Conservation (phyloP, 2,113 vertebrate genomes). For the Sialia sialis region DNA sequence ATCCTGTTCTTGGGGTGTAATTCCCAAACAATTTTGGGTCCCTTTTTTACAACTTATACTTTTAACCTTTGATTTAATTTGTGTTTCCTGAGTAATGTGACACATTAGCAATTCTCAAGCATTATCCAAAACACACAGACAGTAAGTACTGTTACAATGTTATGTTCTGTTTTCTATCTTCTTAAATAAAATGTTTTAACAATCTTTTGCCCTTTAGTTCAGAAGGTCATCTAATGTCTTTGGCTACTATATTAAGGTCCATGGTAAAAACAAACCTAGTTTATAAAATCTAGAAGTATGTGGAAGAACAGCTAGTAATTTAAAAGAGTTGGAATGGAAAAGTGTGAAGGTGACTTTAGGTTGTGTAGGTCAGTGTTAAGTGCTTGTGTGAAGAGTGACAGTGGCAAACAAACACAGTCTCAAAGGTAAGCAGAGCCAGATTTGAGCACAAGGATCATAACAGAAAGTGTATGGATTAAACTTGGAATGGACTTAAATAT, state of each 20-base stretch:
- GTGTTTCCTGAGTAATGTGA: neutral
- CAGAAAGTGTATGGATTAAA: neutral
- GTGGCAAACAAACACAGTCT: neutral
- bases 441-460: neutral
- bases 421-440: neutral
- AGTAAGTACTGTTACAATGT: neutral
- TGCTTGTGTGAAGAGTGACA: neutral
- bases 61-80: neutral
- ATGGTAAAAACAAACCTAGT: rapidly evolving
- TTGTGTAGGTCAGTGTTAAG: neutral
- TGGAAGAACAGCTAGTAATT: neutral
- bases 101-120: neutral
- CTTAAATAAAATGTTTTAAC: neutral
- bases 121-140: neutral
- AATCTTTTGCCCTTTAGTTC: neutral
- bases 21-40: neutral
- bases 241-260: neutral
- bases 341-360: neutral
- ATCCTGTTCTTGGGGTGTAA: neutral
- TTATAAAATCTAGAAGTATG: neutral
- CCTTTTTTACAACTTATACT: neutral
- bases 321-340: neutral
- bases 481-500: neutral
- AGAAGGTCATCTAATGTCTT: neutral
- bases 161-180: neutral